Conservation (phyloP, 2,797 vertebrate genomes). For the Microchirus variegatus region DNA sequence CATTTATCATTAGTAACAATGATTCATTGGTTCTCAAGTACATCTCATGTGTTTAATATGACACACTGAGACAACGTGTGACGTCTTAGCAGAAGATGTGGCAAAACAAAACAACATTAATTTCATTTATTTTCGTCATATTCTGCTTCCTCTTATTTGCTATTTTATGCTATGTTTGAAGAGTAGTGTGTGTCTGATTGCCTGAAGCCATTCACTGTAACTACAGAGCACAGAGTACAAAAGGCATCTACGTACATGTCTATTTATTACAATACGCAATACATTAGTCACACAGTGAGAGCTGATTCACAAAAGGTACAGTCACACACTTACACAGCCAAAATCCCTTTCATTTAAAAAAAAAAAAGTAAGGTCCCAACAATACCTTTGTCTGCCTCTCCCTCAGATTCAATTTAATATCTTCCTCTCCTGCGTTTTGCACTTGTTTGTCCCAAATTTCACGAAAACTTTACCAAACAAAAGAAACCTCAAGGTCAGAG, state of each 20-base stretch:
- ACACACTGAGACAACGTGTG: too few relatives aligned
- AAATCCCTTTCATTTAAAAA: not conserved
- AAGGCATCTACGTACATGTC: not conserved
- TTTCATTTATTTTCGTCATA: too few relatives aligned
- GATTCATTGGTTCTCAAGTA: too few relatives aligned
- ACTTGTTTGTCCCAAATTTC: conserved; percentile 26
- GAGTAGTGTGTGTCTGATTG: too few relatives aligned
- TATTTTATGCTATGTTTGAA: too few relatives aligned
- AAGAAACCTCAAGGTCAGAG: conserved; percentile 17
- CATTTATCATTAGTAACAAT: too few relatives aligned
- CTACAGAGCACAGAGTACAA: not conserved
- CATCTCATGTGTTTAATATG: too few relatives aligned
- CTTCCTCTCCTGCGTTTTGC: not conserved
- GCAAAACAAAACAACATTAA: too few relatives aligned
- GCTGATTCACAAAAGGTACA: not conserved
- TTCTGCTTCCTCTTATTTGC: too few relatives aligned
- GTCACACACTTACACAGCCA: not conserved
- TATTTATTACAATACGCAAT: too few relatives aligned
- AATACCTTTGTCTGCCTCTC: not conserved
- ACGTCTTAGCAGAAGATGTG: too few relatives aligned
- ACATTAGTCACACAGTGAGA: conserved; percentile 2
- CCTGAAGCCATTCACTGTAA: too few relatives aligned
- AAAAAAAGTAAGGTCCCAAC: conserved; percentile 1
- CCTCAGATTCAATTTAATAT: conserved; percentile 4
- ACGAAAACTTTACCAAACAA: conserved; percentile 6